These are phyloP conservation scores for Amphipoea lucens DNA, from an alignment of 2,888 invertebrate genomes.

Conservation along the genomic window DNA sequence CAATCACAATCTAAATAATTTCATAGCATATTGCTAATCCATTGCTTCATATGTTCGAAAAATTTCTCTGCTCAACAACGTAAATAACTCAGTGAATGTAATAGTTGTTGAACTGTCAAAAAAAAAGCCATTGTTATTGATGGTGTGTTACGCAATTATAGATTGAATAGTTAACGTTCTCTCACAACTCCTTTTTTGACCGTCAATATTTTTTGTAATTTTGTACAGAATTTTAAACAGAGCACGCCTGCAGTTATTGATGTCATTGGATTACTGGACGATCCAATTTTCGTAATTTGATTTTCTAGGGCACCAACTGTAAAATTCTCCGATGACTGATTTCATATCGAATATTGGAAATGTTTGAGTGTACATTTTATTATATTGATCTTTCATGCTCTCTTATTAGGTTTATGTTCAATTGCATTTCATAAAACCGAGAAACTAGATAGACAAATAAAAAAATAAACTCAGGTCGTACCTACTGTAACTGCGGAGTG, in stretches of 20 bases:
- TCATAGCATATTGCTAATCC: no score
- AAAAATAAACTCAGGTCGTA: constrained; percentile 4
- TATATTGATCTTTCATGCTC: neutral
- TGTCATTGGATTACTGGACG: neutral
- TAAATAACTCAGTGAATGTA: no score
- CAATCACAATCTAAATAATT: no score
- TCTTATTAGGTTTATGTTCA: neutral
- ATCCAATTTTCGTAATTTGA: neutral
- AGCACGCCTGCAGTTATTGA: neutral
- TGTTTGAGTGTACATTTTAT: no score
- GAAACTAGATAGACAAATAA: constrained; percentile 14
- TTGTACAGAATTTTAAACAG: neutral
- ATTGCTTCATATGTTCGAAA: no score
- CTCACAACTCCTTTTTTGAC: no score
- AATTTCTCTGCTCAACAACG: no score
- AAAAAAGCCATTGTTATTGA: no score
- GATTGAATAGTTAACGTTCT: no score
- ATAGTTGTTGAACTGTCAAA: no score
- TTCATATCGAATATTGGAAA: neutral
- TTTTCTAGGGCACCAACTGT: neutral
- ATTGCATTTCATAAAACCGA: constrained; percentile 12
- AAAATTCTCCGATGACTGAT: neutral
- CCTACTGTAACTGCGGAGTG: constrained; percentile 18
- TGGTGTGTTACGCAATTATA: no score
- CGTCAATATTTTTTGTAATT: neutral